Base-by-base conservation (phyloP, 2,888 invertebrate species). In the Apodemia duryi region DNA sequence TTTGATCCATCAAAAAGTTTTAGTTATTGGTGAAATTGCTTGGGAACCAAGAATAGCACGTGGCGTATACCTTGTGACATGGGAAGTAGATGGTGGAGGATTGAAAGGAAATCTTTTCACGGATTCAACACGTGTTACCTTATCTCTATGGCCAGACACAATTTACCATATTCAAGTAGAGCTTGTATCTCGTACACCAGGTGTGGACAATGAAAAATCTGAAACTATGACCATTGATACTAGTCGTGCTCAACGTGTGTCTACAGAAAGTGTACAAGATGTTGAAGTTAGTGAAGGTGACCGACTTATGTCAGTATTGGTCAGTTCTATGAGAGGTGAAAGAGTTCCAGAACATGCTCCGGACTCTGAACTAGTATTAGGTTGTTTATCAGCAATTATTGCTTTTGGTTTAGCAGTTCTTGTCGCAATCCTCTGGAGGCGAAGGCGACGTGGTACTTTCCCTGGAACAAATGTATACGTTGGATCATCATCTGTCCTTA, bases 11-110 rank as follows among this genome's bases (percentile, higher is more conserved):
- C 95, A 95, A 81, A 95, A 95, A 84, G 95, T 95, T 70, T 81
- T 94, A 52, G 94, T 94, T 54, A 95, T 95, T 72, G 95, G 95
- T 60, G 95, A 95, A 86, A 94, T 95, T 72, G 94, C 94, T 62
- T 95, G 95, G 95, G 94, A 95, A 75, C 93, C 94, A 10, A 94
- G 94, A 84, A 93, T 94, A 78, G 92, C 88, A 66, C 93, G 93
- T 64, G 94, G 94, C 38, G 94, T 96, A 67, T 96, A 96, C 85
- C 92, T 96, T 77, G 96, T 96, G 64, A 96, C 96, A 69, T 96
- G 96, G 96, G 96, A 96, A 92, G 95, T 96, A 65, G 95, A 95
- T 77, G 96, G 96, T 67, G 96, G 96, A 73, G 96, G 96, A 71
- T 90, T 96, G 68, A 96, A 95, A 86, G 96, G 96, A 71, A 96